These are phyloP conservation scores for Lerema accius DNA, from an alignment of 1,140 invertebrate species.

Conservation along the genomic window DNA sequence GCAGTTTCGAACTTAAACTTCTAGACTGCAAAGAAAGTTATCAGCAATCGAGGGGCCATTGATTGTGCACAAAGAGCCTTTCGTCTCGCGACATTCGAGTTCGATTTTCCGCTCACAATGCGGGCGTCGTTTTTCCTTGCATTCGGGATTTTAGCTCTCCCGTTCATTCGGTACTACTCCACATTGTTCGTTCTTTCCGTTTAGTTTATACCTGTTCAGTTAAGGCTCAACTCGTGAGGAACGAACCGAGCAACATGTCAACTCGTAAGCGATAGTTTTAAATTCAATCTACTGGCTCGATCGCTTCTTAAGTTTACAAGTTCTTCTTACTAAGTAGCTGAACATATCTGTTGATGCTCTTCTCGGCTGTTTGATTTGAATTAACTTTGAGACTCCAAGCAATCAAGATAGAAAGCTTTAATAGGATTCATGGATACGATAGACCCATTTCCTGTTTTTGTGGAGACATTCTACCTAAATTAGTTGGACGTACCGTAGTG, in stretches of 20 bases:
- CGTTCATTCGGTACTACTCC: constrained; percentile 59
- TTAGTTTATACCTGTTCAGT: constrained; percentile 18
- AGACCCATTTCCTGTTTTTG: too few relatives aligned
- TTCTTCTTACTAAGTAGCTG: too few relatives aligned
- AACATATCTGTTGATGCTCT: too few relatives aligned
- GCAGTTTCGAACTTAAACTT: constrained; percentile 70
- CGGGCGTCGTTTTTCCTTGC: constrained; percentile 71
- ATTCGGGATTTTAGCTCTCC: constrained; percentile 69
- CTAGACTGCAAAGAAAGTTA: constrained; percentile 75
- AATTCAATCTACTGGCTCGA: background rate
- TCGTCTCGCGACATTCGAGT: constrained; percentile 77
- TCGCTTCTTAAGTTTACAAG: too few relatives aligned
- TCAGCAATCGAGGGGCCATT: constrained; percentile 77
- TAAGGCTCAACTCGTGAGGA: constrained; percentile 1
- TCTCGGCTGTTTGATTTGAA: too few relatives aligned
- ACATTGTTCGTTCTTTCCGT: constrained; percentile 58
- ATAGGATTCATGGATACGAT: too few relatives aligned
- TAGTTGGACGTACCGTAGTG: too few relatives aligned
- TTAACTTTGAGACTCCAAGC: too few relatives aligned
- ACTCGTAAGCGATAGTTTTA: background rate
- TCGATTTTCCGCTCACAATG: constrained; percentile 77
- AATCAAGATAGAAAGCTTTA: too few relatives aligned
- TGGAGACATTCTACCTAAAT: too few relatives aligned
- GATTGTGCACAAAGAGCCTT: constrained; percentile 78
- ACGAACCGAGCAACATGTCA: background rate